phyloP scores from a whole-genome alignment of 2,888 invertebrate species.

The Epirrhoe alternata region DNA sequence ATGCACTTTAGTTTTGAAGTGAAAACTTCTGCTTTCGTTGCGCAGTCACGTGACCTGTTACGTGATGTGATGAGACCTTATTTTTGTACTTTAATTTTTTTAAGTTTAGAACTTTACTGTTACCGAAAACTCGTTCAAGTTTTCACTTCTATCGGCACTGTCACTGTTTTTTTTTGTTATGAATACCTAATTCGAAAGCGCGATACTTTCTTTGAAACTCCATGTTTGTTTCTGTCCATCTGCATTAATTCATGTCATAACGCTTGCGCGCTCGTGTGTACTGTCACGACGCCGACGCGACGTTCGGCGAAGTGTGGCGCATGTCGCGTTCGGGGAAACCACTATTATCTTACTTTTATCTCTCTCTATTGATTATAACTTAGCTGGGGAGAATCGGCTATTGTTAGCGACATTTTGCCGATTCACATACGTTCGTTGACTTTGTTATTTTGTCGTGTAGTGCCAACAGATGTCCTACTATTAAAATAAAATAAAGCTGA shows the following conservation, averaged over 20 bases:
- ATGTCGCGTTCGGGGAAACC: constrained; percentile 72
- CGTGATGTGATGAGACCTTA: too few relatives aligned
- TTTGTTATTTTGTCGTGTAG: too few relatives aligned
- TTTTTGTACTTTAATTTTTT: too few relatives aligned
- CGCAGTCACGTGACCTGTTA: too few relatives aligned
- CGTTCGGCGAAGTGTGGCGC: constrained; percentile 68
- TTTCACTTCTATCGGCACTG: too few relatives aligned
- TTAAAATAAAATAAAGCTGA: too few relatives aligned
- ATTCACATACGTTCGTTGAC: background rate
- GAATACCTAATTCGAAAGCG: background rate
- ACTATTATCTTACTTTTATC: constrained; percentile 60
- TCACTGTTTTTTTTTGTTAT: too few relatives aligned
- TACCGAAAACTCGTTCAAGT: too few relatives aligned
- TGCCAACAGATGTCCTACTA: too few relatives aligned
- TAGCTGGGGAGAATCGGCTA: constrained; percentile 47
- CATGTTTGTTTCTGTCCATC: constrained; percentile 18
- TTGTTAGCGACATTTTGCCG: constrained; percentile 28
- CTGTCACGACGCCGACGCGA: constrained; percentile 54
- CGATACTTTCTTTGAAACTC: background rate
- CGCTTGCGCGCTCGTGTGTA: constrained; percentile 47
- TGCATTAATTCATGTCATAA: constrained; percentile 20
- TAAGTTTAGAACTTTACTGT: too few relatives aligned
- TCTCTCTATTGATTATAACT: constrained; percentile 57
- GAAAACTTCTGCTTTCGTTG: too few relatives aligned
- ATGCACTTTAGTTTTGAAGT: too few relatives aligned